Base-by-base conservation (phyloP, 2,113 vertebrate genomes). In the Pterocles gutturalis region DNA sequence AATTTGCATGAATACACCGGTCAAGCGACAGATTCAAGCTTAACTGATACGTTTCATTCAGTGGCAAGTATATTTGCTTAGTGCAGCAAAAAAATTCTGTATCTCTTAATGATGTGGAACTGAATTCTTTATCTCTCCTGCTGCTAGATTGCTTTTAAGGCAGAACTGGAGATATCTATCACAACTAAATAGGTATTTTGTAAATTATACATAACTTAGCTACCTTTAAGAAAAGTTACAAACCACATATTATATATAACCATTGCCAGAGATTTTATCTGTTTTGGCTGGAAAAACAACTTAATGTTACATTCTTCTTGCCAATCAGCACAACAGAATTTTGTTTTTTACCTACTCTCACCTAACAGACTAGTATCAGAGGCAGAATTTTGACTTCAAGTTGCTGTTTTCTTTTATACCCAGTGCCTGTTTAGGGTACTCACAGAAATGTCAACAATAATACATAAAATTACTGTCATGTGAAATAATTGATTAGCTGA, bases 171-270 rank as follows among this genome's bases (percentile, higher is more conserved):
- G 86, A 91, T 90, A 93, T 55, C 64, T 92, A 89, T 96, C 76
- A 87, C 34, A 86, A 83, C 82, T 76, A 91, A 97, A 90, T 78
- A 91, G 73, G 65, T 96, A 79, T 95, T 95, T 92, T 60, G 77
- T 92, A 91, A 96, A 91, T 53, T 80, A 13, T 81, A 80, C 31
- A 75, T 89, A 91, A 93, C 67, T 72, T 91, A 46, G 54, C 69
- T 95, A 90, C 91, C 91, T 96, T 97, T 93, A 96, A 88, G 75
- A 54, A 84, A 89, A 92, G 38, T 89, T 95, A 54, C 73, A 96
- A 90, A 92, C 51, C 64, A 48, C 80, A 69, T 66, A 80, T 24
- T 81, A 43, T 76, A 43, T 76, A 45, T 53, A 90, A 84, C 5
- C 9, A 48, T 38, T 90, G 80, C 66, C 93, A 93, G 78, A 94